These are phyloP conservation scores for Antennarius maculatus DNA, from an alignment of 2,797 vertebrate species.

Conservation along the genomic window DNA sequence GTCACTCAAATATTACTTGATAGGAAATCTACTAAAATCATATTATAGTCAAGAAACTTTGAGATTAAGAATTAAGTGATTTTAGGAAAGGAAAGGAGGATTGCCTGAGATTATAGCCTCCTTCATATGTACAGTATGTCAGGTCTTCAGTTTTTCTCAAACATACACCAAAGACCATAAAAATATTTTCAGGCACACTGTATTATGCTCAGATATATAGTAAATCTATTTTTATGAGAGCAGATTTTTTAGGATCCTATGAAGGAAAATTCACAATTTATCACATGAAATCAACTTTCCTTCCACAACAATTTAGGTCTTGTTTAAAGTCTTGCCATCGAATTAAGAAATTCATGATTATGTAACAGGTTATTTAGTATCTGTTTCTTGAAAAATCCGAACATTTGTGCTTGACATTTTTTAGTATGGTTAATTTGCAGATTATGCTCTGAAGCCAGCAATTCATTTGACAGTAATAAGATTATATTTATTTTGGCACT, in stretches of 20 bases:
- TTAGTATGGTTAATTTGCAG: slow-evolving; percentile 5
- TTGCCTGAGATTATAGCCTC: slow-evolving; percentile 2
- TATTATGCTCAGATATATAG: background rate
- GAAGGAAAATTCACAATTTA: background rate
- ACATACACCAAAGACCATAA: slow-evolving; percentile 51
- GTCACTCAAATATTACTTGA: slow-evolving; percentile 6
- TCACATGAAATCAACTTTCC: background rate
- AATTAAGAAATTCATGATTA: background rate
- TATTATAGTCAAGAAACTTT: background rate
- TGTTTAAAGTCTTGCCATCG: background rate
- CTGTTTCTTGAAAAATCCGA: slow-evolving; percentile 14
- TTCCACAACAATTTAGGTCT: background rate
- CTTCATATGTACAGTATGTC: background rate
- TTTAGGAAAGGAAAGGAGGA: background rate
- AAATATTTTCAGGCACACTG: background rate
- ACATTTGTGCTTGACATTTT: background rate
- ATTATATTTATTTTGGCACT: slow-evolving; percentile 18
- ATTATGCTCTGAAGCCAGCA: background rate
- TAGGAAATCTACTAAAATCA: slow-evolving; percentile 3
- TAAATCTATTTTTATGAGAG: background rate
- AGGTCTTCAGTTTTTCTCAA: slow-evolving; percentile 10
- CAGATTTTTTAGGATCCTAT: background rate
- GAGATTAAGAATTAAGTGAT: no score
- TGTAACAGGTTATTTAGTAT: background rate
- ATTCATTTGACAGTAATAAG: background rate